Base-by-base conservation (phyloP, 2,797 vertebrate species). In the Urosaurus nigricauda region DNA sequence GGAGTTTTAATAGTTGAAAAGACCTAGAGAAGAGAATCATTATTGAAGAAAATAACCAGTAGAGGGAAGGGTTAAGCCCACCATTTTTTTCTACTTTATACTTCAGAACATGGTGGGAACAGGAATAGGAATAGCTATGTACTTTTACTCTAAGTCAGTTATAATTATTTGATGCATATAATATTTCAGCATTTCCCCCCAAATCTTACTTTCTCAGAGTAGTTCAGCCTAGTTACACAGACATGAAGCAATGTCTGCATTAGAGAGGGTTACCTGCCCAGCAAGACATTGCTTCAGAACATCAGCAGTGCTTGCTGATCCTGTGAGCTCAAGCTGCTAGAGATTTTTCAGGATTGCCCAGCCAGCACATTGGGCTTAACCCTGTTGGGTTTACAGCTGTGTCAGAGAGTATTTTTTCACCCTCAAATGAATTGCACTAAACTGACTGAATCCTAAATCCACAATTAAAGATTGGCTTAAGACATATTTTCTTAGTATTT, bases 361-460 rank as follows among this genome's bases (percentile, higher is more conserved):
- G 60, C 89, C 87, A 85, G 88, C 17, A 89, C 19, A 80, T 88
- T n/a, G 32, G 78, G 51, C 16, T 83, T 77, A 13, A 84, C 19
- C 43, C 51, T 1, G 70, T 53, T 88, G 21, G 8, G 60, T 4
- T 40, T 5, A 90, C 17, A 91, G 80, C 87, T 13, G 0, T 37
- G 2, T 2, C 13, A 87, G 24, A 5, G 21, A 58, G 5, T 58
- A 26, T 87, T 87, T 84, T 43, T 84, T 77, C 2, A 87, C 0
- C 14, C 35, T 51, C 43, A 71, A 86, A 58, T 58, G 14, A 89
- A 71, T 40, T 40, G 35, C 58, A 88, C 65, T 82, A 80, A 92
- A 88, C 40, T 2, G 13, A 85, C 92, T 80, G n/a, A 71, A n/a
- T 35, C 11, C 40, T 86, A 80, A 90, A 43, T 86, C 92, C 87